Evolutionary conservation across 2,113 vertebrate genomes (phyloP).

Genomic region (Mustela nigripes): DNA sequence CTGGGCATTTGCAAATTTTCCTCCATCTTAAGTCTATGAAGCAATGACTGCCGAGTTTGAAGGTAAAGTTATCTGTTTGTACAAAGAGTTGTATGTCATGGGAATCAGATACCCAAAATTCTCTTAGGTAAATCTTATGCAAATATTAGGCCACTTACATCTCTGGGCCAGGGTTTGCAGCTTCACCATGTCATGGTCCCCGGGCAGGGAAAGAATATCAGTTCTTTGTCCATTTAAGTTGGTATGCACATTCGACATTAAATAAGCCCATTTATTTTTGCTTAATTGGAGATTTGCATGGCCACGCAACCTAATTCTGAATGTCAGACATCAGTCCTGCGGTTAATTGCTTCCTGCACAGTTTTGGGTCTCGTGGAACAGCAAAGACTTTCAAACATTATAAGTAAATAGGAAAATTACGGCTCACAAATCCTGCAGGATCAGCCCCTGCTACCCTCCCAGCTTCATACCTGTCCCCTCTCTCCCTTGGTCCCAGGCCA

Average conservation of each 20-base stretch:
- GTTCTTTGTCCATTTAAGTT: background rate
- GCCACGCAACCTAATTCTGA: conserved; percentile 16
- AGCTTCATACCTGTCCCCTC: background rate
- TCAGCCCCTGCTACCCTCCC: background rate
- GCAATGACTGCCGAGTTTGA: conserved; percentile 5
- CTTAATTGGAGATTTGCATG: background rate
- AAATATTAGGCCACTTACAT: conserved; percentile 43
- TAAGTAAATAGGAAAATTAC: conserved; percentile 34
- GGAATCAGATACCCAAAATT: conserved; percentile 13
- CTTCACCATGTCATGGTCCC: background rate
- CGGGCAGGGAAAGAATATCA: background rate
- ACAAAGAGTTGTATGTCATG: conserved; percentile 52
- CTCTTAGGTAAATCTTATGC: conserved; percentile 55
- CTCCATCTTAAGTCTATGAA: conserved; percentile 9
- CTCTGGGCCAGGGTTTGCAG: background rate
- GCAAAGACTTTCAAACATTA: background rate
- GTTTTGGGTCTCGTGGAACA: background rate
- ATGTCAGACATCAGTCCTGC: background rate
- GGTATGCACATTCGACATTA: background rate
- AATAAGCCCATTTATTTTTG: conserved; percentile 5
- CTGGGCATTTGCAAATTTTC: conserved; percentile 20
- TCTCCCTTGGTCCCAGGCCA: background rate
- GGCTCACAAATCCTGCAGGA: background rate
- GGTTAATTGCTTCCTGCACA: conserved; percentile 2
- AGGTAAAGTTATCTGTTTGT: background rate